Base-by-base conservation (phyloP, 2,888 invertebrate genomes). In the Acanthosepion lycidas region DNA sequence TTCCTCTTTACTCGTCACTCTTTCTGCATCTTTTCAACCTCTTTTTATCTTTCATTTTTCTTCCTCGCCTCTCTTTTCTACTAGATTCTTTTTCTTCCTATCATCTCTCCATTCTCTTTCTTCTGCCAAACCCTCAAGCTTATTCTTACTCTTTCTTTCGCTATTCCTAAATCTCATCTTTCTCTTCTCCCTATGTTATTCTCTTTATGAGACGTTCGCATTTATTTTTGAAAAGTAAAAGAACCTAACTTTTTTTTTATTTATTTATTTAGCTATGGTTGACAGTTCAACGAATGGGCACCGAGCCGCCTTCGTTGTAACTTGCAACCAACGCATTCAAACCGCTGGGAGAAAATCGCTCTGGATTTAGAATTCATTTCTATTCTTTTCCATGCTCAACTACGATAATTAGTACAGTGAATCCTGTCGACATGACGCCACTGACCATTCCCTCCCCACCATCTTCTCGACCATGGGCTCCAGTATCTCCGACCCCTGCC, bases 361-460 rank as follows among this genome's bases (percentile, higher is more conserved):
- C 78, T 33, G 78, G 33, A 78, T 78, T 78, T 78, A 78, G 78
- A n/a, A 78, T 78, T 78, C 78, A n/a, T 78, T 15, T n/a, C 78
- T 18, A 78, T 78, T 78, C 78, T 78, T 78, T n/a, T 78, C n/a
- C 78, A n/a, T 78, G 78, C 78, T 12, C 78, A 78, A n/a, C n/a
- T 78, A 78, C 78, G n/a, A 78, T 78, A 78, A 78, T 78, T 78
- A 78, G 78, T 78, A 78, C n/a, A 78, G n/a, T 78, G 78, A 78
- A 78, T 78, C 78, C 78, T 78, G 78, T n/a, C n/a, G 78, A 33
- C 23, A 78, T 78, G 78, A 78, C 78, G 78, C 78, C 78, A 78
- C 78, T 78, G 78, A 33, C 78, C 78, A 78, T n/a, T 78, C 59
- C 59, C 59, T 59, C 59, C 20, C 59, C 23, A 23, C 59, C 59